These are phyloP conservation scores for Hippopotamus amphibius DNA, from an alignment of 2,113 vertebrate genomes.

Conservation along the genomic window DNA sequence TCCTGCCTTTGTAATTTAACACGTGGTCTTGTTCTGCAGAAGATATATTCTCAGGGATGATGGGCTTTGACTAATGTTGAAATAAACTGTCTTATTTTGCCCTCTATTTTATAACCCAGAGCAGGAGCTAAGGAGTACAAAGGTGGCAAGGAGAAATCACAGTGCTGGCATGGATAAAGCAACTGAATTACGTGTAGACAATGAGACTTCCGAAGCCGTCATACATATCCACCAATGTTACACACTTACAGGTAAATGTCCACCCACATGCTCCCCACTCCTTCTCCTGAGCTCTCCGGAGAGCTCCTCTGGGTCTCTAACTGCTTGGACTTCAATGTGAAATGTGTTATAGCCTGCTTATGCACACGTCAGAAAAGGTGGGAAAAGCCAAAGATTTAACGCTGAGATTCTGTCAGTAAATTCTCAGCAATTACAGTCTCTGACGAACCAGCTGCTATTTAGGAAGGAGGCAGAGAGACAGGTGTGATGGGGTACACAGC, in stretches of 20 bases:
- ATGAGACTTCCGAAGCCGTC: neutral
- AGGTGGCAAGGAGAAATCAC: neutral
- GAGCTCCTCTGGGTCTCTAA: neutral
- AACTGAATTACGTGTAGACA: neutral
- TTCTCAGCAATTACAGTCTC: neutral
- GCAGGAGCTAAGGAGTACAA: neutral
- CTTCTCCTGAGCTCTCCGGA: neutral
- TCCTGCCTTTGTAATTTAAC: conserved; percentile 32
- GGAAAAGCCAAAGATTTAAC: conserved; percentile 40
- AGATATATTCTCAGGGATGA: neutral
- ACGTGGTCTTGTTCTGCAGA: neutral
- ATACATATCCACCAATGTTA: neutral
- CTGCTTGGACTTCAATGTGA: neutral
- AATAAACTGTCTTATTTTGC: neutral
- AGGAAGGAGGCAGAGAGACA: neutral
- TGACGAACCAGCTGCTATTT: neutral
- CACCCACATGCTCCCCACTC: neutral
- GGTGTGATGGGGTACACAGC: neutral
- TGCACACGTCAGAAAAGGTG: neutral
- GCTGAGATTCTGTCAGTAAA: conserved; percentile 25
- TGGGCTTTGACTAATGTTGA: neutral
- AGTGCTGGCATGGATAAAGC: neutral
- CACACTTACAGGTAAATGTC: neutral
- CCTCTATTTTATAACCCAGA: neutral
- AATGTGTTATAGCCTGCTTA: neutral